Evolutionary conservation across 2,113 vertebrate species (phyloP).

Genomic region (Ictalurus punctatus): DNA sequence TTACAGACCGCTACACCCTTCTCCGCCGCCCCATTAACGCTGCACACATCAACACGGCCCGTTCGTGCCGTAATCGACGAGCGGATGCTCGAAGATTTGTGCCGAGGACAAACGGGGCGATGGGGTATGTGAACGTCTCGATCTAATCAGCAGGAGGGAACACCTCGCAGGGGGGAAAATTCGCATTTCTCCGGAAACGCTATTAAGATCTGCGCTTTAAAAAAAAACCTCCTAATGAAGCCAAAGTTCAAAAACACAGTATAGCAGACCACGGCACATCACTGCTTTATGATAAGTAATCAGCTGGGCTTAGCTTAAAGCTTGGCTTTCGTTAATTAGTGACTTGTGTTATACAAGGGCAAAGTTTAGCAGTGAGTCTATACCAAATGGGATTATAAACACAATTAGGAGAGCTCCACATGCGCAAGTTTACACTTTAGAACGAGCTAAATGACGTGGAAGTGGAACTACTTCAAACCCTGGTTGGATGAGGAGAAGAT

Average conservation of each 20-base stretch:
- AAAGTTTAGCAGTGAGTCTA: neutral
- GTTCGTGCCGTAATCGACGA: slow-evolving; percentile 1
- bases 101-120: slow-evolving; percentile 10
- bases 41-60: neutral
- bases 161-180: too few species aligned
- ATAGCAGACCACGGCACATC: neutral
- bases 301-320: neutral
- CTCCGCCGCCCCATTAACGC: neutral
- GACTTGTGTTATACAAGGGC: neutral
- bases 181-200: neutral
- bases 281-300: neutral
- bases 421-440: neutral
- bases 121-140: neutral
- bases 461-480: neutral
- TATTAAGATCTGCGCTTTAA: neutral
- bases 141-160: neutral
- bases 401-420: neutral
- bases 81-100: neutral
- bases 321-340: neutral
- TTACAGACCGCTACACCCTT: neutral
- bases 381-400: neutral
- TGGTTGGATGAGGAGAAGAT: neutral
- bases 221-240: neutral
- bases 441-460: neutral
- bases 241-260: neutral